Conservation (phyloP, 2,797 vertebrate species). For the Sebastes cheni region DNA sequence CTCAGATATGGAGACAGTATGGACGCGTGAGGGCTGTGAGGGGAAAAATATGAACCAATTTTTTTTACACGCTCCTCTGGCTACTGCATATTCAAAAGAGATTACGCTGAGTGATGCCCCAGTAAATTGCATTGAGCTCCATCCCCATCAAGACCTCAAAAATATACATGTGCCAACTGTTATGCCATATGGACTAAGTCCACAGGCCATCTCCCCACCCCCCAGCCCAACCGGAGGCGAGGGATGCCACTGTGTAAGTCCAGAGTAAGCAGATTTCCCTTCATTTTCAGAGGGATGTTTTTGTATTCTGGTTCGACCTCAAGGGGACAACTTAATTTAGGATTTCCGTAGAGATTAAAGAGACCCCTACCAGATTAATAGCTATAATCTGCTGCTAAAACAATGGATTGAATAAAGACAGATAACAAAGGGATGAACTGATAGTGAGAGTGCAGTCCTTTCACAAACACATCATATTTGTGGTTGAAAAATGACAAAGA, state of each 20-base stretch:
- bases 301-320: constrained; percentile 32
- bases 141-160: constrained; percentile 53
- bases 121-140: constrained; percentile 52
- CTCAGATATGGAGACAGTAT: constrained; percentile 41
- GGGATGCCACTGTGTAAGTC: constrained; percentile 49
- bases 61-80: constrained; percentile 9
- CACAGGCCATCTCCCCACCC: constrained; percentile 52
- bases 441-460: constrained; percentile 17
- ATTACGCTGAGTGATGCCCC: constrained; percentile 50
- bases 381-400: constrained; percentile 62
- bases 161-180: constrained; percentile 75
- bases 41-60: background rate
- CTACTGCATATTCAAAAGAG: constrained; percentile 18
- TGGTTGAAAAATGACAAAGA: constrained; percentile 40
- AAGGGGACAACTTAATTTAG: constrained; percentile 44
- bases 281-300: constrained; percentile 53
- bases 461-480: constrained; percentile 33
- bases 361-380: constrained; percentile 61
- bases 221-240: constrained; percentile 39
- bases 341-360: constrained; percentile 64
- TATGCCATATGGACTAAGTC: constrained; percentile 78
- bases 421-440: constrained; percentile 35
- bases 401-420: constrained; percentile 37
- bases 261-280: constrained; percentile 75
- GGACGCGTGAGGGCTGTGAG: background rate